These are phyloP conservation scores for Pocillopora damicornis DNA, from an alignment of 64 coral and sea anemone genomes.

Conservation along the genomic window DNA sequence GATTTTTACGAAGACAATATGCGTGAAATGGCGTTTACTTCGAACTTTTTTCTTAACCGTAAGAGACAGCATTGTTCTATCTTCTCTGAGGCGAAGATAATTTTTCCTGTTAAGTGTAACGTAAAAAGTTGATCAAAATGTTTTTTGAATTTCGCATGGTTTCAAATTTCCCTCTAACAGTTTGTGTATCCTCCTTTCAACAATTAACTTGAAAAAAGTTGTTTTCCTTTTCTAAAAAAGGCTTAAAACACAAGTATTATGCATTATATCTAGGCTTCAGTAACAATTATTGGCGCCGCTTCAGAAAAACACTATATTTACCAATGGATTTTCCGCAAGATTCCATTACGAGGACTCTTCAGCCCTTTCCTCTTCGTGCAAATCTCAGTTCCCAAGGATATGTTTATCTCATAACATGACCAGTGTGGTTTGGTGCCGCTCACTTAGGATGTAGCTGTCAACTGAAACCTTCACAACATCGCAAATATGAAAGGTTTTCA, in stretches of 20 bases:
- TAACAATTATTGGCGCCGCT: neutral
- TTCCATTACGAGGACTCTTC: constrained; percentile 1
- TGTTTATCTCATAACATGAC: constrained; percentile 8
- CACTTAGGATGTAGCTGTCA: neutral
- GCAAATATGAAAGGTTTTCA: neutral
- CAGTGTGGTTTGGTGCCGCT: neutral
- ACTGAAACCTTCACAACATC: neutral
- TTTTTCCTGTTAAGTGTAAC: too few species aligned
- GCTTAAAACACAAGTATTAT: neutral
- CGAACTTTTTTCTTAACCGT: too few species aligned
- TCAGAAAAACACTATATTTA: neutral
- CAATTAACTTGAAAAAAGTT: neutral
- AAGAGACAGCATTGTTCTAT: too few species aligned
- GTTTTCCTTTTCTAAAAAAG: neutral
- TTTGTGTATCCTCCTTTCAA: too few species aligned
- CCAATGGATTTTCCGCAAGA: neutral
- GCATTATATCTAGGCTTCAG: neutral
- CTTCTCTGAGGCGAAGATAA: too few species aligned
- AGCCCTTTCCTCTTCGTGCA: neutral
- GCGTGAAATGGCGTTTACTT: too few species aligned
- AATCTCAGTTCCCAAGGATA: neutral
- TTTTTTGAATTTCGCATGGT: too few species aligned
- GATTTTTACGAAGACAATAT: too few species aligned
- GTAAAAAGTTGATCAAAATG: too few species aligned
- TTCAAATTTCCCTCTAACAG: too few species aligned